Base-by-base conservation (phyloP, 2,797 vertebrate species). In the Myotis pilosus region DNA sequence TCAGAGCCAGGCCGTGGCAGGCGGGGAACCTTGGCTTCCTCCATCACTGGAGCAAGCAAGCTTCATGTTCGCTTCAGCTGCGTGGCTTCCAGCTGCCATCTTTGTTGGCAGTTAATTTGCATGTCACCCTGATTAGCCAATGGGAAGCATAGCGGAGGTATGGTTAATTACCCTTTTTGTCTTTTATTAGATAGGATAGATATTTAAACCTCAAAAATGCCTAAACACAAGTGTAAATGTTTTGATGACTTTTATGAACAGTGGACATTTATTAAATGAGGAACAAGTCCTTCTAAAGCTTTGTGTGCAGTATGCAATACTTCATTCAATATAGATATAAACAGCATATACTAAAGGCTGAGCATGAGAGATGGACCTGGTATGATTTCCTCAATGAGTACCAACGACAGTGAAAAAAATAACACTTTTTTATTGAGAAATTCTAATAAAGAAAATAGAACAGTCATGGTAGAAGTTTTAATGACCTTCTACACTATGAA, bases 251-350 rank as follows among this genome's bases (percentile, higher is more conserved):
- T 69, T 92, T 90, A 44, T 75, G 30, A 91, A 74, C 3, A n/a
- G 17, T 78, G 11, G 33, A 57, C 22, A 64, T 60, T 62, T 83
- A 69, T 87, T 88, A 90, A 85, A 92, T 68, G 51, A 90, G 20
- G 23, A 78, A 64, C 15, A 84, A 64, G 0, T 60, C 19, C 17
- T 85, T 87, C 78, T 33, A 72, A 91, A 82, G 36, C 2, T 57
- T 60, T 93, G 25, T 81, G 66, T 85, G 33, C 33, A 33, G 2
- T 49, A 72, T 60, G 17, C 17, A 84, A 44, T 36, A 30, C 15
- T 80, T 89, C n/a, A 92, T 81, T 92, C 68, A 85, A 49, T 80
- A 75, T 5, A 90, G 38, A 76, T 72, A 53, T 2, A 94, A 86
- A 85, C 36, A 85, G 13, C 36, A 47, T 78, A 92, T 68, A 64